phyloP scores from a whole-genome alignment of 53 echinoderm and acorn worm species.

The Antedon mediterranea region DNA sequence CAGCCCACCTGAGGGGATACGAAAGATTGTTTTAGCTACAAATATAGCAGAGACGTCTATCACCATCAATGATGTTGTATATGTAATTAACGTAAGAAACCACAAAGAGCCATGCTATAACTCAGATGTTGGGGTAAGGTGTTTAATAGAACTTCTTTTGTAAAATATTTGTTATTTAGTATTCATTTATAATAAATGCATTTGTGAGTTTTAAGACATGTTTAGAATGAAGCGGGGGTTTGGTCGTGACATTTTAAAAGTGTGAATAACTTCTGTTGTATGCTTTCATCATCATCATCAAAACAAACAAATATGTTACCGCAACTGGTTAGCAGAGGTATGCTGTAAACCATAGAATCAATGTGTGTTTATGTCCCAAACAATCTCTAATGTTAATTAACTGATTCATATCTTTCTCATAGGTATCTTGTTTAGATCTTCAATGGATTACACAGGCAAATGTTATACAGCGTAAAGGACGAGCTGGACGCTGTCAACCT shows the following conservation, averaged over 20 bases:
- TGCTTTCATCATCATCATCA: too few relatives aligned
- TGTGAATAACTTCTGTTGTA: too few relatives aligned
- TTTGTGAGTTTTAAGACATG: too few relatives aligned
- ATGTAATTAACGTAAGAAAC: conserved; percentile 71
- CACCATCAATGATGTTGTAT: conserved; percentile 82
- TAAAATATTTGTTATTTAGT: too few relatives aligned
- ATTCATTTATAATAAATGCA: too few relatives aligned
- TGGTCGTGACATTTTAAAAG: too few relatives aligned
- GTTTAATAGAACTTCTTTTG: background rate
- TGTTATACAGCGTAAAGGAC: conserved; percentile 54
- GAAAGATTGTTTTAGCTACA: conserved; percentile 84
- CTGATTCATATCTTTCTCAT: background rate
- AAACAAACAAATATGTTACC: too few relatives aligned
- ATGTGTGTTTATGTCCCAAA: too few relatives aligned
- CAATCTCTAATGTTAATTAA: too few relatives aligned
- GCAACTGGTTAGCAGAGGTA: too few relatives aligned
- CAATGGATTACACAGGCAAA: conserved; percentile 83
- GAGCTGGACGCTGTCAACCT: conserved; percentile 75
- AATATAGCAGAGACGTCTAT: conserved; percentile 91
- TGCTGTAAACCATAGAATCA: too few relatives aligned
- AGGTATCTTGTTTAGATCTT: conserved; percentile 85
- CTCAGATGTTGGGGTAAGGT: conserved; percentile 58
- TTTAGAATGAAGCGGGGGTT: too few relatives aligned
- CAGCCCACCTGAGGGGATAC: conserved; percentile 44
- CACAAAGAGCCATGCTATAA: conserved; percentile 76